These are phyloP conservation scores for Indri indri DNA, from an alignment of 2,113 vertebrate species.

Conservation along the genomic window DNA sequence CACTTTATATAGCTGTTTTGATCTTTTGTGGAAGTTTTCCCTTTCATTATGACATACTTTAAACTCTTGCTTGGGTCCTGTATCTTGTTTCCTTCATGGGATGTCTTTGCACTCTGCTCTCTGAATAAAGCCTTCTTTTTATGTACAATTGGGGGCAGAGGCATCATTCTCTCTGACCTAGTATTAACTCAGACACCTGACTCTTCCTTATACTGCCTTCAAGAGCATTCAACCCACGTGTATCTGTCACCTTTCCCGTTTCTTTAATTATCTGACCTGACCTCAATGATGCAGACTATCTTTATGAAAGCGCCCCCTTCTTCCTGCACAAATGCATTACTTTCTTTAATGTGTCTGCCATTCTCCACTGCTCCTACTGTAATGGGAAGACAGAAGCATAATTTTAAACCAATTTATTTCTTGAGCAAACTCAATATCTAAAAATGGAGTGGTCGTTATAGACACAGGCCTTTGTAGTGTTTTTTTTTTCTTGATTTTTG, in stretches of 20 bases:
- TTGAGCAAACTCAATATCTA: background rate
- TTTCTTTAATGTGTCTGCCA: background rate
- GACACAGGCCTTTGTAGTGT: accelerated
- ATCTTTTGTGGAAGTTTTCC: background rate
- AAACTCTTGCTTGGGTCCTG: background rate
- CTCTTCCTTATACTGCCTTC: background rate
- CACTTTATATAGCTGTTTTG: background rate
- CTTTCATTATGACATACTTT: background rate
- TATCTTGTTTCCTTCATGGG: background rate
- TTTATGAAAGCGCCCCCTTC: accelerated
- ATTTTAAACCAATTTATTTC: background rate
- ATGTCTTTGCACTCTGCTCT: background rate
- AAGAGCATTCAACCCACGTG: background rate
- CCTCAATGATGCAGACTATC: background rate
- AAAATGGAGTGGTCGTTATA: accelerated
- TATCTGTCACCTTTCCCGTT: accelerated
- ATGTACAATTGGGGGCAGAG: background rate
- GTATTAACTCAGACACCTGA: background rate
- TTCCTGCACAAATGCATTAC: background rate
- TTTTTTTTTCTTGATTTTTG: background rate
- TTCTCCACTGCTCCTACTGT: background rate
- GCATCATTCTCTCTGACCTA: background rate
- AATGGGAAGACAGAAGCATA: background rate
- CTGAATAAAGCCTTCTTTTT: background rate
- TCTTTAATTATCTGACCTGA: accelerated